A percentile compares a stretch with the other conserved stretches of the same genome.
Evolutionary conservation across 2,113 vertebrate genomes (phyloP).

Genomic region (Thryonomys swinderianus): DNA sequence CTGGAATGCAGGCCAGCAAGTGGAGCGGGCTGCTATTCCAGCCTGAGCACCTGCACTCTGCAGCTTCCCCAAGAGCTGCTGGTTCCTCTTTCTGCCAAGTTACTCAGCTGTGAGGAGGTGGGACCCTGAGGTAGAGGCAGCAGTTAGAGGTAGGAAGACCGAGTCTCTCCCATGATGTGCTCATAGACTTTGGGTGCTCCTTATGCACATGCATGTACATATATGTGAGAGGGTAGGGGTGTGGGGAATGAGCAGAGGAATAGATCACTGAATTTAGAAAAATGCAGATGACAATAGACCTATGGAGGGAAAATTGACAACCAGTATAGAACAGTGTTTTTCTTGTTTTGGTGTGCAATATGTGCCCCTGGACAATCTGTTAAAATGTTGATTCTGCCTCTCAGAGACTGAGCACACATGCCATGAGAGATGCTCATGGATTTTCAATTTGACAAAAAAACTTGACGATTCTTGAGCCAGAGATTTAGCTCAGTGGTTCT

Average conservation of each 20-base stretch:
- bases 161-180: background rate
- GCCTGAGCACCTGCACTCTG: background rate
- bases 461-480: slow-evolving; percentile 51
- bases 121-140: background rate
- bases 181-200: background rate
- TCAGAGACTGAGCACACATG: background rate
- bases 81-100: background rate
- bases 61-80: background rate
- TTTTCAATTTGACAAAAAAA: slow-evolving; percentile 55
- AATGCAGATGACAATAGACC: background rate
- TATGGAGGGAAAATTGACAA: background rate
- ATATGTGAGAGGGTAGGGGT: background rate
- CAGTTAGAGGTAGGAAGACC: background rate
- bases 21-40: background rate
- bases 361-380: background rate
- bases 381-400: slow-evolving; percentile 49
- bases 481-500: too few species aligned
- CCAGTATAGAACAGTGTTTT: slow-evolving; percentile 27
- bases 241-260: background rate
- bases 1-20: background rate
- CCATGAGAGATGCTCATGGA: slow-evolving; percentile 29
- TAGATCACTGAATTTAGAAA: slow-evolving; percentile 11
- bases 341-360: background rate
- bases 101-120: background rate
- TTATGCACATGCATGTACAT: background rate